Evolutionary conservation across 2,888 invertebrate species (phyloP).

Genomic region (Ferdinandea cuprea): DNA sequence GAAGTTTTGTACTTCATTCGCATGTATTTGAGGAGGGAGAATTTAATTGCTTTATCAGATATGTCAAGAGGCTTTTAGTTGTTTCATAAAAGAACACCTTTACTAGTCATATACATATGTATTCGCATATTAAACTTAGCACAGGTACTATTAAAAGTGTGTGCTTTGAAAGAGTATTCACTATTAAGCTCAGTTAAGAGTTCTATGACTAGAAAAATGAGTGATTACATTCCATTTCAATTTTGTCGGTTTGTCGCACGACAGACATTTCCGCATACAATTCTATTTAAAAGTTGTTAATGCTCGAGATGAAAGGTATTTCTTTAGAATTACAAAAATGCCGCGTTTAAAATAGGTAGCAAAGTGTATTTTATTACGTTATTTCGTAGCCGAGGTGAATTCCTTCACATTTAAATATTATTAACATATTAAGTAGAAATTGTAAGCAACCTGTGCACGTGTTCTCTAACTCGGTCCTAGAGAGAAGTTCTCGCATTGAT

Average conservation of each 20-base stretch:
- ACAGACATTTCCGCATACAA: conserved; percentile 44
- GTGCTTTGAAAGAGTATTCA: background rate
- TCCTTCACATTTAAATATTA: too few species aligned
- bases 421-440: too few species aligned
- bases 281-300: conserved; percentile 5
- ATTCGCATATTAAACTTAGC: background rate
- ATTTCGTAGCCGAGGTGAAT: too few species aligned
- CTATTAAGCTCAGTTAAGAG: conserved; percentile 7
- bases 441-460: too few species aligned
- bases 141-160: background rate
- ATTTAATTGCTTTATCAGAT: conserved; percentile 40
- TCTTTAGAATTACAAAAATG: background rate
- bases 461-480: too few species aligned
- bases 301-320: background rate
- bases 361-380: conserved; percentile 26
- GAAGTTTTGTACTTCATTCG: conserved; percentile 18
- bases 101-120: conserved; percentile 1
- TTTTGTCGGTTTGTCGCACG: conserved; percentile 33
- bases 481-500: too few species aligned
- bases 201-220: conserved; percentile 1
- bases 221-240: conserved; percentile 35
- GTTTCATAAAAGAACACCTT: background rate
- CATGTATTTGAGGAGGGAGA: conserved; percentile 39
- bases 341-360: background rate
- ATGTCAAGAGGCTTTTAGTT: conserved; percentile 41